Conservation (phyloP, 2,888 invertebrate species). For the Megalurothrips usitatus region DNA sequence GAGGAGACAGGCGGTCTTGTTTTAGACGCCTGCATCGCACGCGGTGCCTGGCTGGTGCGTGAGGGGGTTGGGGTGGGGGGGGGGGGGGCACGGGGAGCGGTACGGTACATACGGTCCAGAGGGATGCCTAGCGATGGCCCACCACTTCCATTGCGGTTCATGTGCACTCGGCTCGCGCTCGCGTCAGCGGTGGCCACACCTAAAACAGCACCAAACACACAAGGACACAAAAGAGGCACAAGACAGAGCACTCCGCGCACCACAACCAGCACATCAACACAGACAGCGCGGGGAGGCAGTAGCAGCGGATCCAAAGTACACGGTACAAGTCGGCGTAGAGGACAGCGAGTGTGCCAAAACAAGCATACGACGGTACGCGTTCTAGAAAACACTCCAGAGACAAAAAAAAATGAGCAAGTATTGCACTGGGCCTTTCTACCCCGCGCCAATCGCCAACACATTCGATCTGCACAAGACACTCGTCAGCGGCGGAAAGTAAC, state of each 20-base stretch:
- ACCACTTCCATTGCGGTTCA: neutral
- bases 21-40: too few species aligned
- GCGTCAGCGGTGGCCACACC: neutral
- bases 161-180: slow-evolving; percentile 2
- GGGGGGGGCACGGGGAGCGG: neutral
- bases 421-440: too few species aligned
- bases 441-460: too few species aligned
- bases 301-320: neutral
- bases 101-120: slow-evolving; percentile 5
- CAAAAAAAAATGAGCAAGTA: too few species aligned
- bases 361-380: too few species aligned
- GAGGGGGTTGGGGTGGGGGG: neutral
- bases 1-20: too few species aligned
- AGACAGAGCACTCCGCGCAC: neutral
- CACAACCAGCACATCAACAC: neutral
- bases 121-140: slow-evolving; percentile 12
- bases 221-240: neutral
- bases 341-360: too few species aligned
- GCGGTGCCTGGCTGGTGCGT: neutral
- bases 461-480: too few species aligned
- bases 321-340: too few species aligned
- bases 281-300: neutral
- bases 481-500: too few species aligned
- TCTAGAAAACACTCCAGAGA: too few species aligned
- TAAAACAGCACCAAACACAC: slow-evolving; percentile 16